Evolutionary conservation across 2,888 invertebrate species (phyloP).

Genomic region (Dusona sp.): DNA sequence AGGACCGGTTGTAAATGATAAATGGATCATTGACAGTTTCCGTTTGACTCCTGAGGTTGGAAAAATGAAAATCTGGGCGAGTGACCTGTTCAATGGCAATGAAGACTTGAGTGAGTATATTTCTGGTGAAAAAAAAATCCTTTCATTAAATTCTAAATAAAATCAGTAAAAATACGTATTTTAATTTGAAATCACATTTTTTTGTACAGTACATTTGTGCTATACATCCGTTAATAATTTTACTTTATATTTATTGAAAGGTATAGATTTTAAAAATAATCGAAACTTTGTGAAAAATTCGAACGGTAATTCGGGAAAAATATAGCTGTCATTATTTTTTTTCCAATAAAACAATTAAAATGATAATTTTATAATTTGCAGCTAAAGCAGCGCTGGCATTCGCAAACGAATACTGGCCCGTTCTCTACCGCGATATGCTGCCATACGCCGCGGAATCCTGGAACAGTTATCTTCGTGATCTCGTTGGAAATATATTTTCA

Average conservation of each 20-base stretch:
- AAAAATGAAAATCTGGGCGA: slow-evolving; percentile 87
- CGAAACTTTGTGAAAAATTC: background rate
- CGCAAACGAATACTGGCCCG: slow-evolving; percentile 88
- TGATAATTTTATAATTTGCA: slow-evolving; percentile 81
- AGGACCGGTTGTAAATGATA: slow-evolving; percentile 79
- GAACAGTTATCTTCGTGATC: slow-evolving; percentile 86
- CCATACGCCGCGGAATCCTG: slow-evolving; percentile 86
- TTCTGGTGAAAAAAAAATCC: background rate
- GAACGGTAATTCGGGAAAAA: no score
- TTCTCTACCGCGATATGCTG: slow-evolving; percentile 86
- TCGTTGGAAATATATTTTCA: slow-evolving; percentile 86
- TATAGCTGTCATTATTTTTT: background rate
- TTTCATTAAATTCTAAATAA: background rate
- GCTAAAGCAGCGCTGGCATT: slow-evolving; percentile 86
- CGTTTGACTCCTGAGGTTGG: slow-evolving; percentile 88
- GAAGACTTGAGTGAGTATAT: slow-evolving; percentile 88
- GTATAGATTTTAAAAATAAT: background rate
- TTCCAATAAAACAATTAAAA: background rate
- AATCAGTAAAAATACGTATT: background rate
- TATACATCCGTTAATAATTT: background rate
- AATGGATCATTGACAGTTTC: slow-evolving; percentile 85
- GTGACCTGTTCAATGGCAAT: slow-evolving; percentile 88
- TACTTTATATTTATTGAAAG: no score
- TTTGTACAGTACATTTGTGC: no score
- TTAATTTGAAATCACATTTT: no score